phyloP scores from a whole-genome alignment of 2,797 vertebrate genomes.

The Mormyrops attenuatus region DNA sequence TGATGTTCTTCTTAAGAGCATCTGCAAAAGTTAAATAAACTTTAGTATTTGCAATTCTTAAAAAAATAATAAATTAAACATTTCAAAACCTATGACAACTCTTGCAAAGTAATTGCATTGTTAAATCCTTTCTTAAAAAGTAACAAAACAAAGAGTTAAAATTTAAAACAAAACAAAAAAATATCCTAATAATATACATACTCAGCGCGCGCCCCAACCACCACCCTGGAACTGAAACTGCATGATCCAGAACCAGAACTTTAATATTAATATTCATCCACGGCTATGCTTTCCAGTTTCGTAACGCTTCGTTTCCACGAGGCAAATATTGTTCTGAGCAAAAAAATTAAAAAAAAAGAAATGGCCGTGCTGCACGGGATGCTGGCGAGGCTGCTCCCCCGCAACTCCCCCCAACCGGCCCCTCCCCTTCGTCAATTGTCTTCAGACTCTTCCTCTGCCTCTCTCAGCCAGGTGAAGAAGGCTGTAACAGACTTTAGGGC shows the following conservation, averaged over 20 bases:
- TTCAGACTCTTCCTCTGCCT: slow-evolving; percentile 96
- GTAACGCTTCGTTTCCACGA: slow-evolving; percentile 48
- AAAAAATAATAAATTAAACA: slow-evolving; percentile 99
- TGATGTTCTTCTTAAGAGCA: slow-evolving; percentile 73
- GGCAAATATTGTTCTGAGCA: slow-evolving; percentile 50
- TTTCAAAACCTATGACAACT: slow-evolving; percentile 76
- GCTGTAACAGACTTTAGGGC: slow-evolving; percentile 91
- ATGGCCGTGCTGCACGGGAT: slow-evolving; percentile 71
- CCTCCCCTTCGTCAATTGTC: slow-evolving; percentile 80
- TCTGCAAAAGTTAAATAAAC: slow-evolving; percentile 98
- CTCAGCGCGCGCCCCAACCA: slow-evolving; percentile 74
- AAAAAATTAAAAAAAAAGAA: slow-evolving; percentile 41
- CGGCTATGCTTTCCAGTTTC: slow-evolving; percentile 62
- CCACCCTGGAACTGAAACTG: slow-evolving; percentile 69
- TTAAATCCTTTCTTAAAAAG: slow-evolving; percentile 88
- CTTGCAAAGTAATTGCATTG: slow-evolving; percentile 53
- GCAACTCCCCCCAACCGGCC: not conserved
- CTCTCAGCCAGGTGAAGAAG: slow-evolving; percentile 95
- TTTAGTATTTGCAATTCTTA: slow-evolving; percentile 89
- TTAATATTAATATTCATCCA: slow-evolving; percentile 66
- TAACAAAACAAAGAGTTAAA: slow-evolving; percentile 74
- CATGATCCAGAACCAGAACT: slow-evolving; percentile 71
- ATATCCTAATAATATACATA: slow-evolving; percentile 95
- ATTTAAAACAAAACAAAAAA: slow-evolving; percentile 82
- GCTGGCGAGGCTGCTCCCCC: slow-evolving; percentile 50